Base-by-base conservation (phyloP, 2,113 vertebrate species). In the Gasterosteus aculeatus region DNA sequence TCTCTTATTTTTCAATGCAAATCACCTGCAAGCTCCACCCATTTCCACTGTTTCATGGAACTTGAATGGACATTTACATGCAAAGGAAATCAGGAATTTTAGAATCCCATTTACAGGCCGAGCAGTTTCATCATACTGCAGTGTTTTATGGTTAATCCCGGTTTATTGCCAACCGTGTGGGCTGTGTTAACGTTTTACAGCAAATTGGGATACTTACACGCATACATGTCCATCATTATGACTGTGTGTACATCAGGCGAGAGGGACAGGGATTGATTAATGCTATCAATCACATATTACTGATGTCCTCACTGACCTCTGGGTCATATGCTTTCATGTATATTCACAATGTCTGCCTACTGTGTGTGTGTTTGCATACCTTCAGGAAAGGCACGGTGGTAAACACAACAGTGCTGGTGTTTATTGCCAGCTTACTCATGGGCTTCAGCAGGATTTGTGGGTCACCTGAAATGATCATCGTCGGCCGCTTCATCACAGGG, bases 381-480 rank as follows among this genome's bases (percentile, higher is more conserved):
- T 84, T 18, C 88, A 97, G 96, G 92, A 97, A 96, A 2, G 96
- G 96, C 1, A 91, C 94, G 0, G 83, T 98, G 77, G 91, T 95
- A 62, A 93, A 94, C 56, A 95, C 95, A 0, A 79, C 94, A 0
- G 85, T 95, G 57, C 91, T 98, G 26, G 92, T 98, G 72, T 95
- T 98, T 42, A 67, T 97, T 44, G 95, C 95, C 0, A 85, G 93
- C 0, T 65, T 88, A 1, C 85, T 96, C 75, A 96, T 97, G 96
- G 96, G 95, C 64, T 95, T 95, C 87, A 97, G 96, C 84, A 92
- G 93, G 61, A 88, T 93, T 49, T 93, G 96, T 72, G 81, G 44
- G 3, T 97, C 96, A 29, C 96, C 96, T 0, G 96, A 97, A 89
- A 96, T 97, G 96, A 90, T 97, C 60, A 96, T 98, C 65, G 0